phyloP scores from a whole-genome alignment of 1,140 invertebrate species.

The Eupeodes corollae region DNA sequence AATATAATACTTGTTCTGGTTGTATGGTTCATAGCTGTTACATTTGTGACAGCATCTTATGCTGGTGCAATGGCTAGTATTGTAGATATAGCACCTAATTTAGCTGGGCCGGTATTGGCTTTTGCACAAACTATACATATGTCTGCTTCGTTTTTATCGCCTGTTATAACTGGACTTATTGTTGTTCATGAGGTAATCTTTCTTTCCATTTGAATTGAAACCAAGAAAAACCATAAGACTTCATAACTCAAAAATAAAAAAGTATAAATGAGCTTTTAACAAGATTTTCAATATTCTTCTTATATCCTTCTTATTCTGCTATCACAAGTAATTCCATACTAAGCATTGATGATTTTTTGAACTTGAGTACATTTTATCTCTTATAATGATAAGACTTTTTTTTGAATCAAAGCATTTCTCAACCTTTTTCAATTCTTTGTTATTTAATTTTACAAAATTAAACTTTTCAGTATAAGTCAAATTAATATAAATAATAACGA shows the following conservation, averaged over 20 bases:
- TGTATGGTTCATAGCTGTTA: conserved; percentile 59
- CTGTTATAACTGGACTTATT: conserved; percentile 47
- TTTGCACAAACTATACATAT: conserved; percentile 68
- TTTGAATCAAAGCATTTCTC: no score
- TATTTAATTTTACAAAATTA: no score
- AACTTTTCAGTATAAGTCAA: no score
- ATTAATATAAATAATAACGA: no score
- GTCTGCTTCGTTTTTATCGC: conserved; percentile 59
- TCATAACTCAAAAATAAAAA: neutral
- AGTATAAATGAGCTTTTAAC: neutral
- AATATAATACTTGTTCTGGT: conserved; percentile 46
- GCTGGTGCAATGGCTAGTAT: conserved; percentile 67
- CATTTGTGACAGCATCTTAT: conserved; percentile 58
- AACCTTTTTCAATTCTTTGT: no score
- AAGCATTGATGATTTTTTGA: no score
- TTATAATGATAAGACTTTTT: no score
- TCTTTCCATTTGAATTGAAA: neutral
- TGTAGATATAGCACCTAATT: conserved; percentile 61
- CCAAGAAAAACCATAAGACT: neutral
- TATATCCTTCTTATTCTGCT: no score
- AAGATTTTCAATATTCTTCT: neutral
- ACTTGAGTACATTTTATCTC: no score
- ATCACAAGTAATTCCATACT: no score
- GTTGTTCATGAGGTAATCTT: conserved; percentile 38
- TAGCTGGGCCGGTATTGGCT: conserved; percentile 57